Evolutionary conservation across 2,888 invertebrate genomes (phyloP), one percentile per base, ranked within the genome.

Genomic region (Polydrusus tereticollis): DNA sequence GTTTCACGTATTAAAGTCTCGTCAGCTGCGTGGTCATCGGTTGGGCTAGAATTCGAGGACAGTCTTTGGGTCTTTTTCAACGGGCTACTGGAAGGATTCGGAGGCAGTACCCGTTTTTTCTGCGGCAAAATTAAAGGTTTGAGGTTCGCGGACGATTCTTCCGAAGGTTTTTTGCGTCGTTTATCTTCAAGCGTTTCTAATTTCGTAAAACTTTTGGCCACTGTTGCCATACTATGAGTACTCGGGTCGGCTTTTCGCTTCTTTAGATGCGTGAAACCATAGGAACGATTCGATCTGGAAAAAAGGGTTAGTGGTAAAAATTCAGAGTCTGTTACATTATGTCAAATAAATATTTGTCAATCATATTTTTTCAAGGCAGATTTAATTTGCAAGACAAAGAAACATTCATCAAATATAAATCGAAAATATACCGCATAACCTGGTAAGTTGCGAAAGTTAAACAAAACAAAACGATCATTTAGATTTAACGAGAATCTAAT

Each of bases 1-100:
- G 96, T 95, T 84, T 96, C 96, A 60, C 94, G 88, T 75, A 96
- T 94, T 65, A 95, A 88, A 0, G 92, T 92, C 83, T 96, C 96
- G 81, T 95, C 93, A 79, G 94, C 94, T 14, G 80, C 81, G 6
- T 50, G 64, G 60, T 83, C 83, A 63, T 85, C 86, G 66, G 82
- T 82, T 8, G 78, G 68, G 41, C 80, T 85, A 83, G 78, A 73
- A 41, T 75, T 78, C 3, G 74, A 83, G 79, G 75, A 85, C 77
- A 79, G 86, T 87, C 82, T 89, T 85, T 80, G 88, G 85, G 77
- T 81, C 75, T 86, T 86, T 77, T 85, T 85, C 5, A 82, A 79
- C 3, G 85, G 84, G 76, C 84, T 84, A 41, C 75, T 78, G 7
- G 79, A 69, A 41, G 74, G 72, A 3, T 80, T 70, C n/a, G 82